Evolutionary conservation across 2,797 vertebrate genomes (phyloP).

Genomic region (Apodemus agrarius): DNA sequence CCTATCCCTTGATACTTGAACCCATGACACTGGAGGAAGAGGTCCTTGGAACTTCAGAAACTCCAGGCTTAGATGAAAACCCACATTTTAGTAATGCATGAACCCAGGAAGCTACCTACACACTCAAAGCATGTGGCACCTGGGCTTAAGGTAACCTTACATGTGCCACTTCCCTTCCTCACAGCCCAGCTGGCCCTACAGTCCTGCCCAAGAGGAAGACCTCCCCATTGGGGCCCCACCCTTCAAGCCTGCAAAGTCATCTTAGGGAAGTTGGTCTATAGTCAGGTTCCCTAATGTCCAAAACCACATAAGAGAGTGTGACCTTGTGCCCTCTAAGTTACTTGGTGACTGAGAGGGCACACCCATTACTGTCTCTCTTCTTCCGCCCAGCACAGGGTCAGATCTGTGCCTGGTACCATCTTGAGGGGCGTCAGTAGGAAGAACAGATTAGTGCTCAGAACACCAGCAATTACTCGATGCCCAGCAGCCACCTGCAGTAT

Average conservation of each 20-base stretch:
- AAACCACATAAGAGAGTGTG: background rate
- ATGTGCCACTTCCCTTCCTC: background rate
- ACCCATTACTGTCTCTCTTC: background rate
- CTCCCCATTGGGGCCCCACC: accelerated
- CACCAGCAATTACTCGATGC: background rate
- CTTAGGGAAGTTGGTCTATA: background rate
- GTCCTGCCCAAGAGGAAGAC: background rate
- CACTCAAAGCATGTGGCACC: background rate
- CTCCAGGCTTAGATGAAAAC: too few relatives aligned
- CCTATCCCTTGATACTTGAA: background rate
- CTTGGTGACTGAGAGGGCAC: background rate
- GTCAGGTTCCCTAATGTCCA: background rate
- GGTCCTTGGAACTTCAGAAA: background rate
- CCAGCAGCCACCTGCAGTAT: background rate
- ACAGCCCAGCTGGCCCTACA: background rate
- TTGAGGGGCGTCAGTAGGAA: background rate
- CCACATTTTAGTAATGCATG: background rate
- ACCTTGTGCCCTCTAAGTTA: background rate
- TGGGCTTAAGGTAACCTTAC: background rate
- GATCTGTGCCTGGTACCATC: too few relatives aligned
- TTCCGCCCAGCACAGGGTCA: background rate
- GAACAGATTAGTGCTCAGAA: background rate
- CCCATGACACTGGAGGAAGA: background rate
- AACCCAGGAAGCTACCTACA: background rate
- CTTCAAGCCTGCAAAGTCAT: background rate